Conservation (phyloP, 2,113 vertebrate genomes). For the human region DNA sequence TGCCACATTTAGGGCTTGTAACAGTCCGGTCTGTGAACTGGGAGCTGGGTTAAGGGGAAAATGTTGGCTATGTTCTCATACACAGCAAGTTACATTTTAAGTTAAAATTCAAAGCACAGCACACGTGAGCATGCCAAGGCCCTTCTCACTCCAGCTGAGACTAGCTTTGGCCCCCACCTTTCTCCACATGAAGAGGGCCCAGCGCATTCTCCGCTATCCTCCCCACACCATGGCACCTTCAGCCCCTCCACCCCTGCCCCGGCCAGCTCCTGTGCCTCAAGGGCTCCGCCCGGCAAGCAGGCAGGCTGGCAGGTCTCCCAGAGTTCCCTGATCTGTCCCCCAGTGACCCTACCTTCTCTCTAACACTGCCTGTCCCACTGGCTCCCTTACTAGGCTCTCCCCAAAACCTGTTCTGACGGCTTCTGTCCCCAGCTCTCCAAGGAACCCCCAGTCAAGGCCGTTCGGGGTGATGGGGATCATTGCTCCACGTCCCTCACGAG, state of each 20-base stretch:
- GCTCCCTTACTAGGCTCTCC: not conserved
- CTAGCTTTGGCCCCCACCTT: too few species aligned
- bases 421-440: not conserved
- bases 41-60: not conserved
- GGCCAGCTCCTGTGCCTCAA: too few species aligned
- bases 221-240: too few species aligned
- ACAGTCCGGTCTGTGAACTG: not conserved
- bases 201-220: too few species aligned
- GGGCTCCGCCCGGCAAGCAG: not conserved
- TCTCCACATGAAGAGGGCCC: too few species aligned
- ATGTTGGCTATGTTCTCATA: not conserved
- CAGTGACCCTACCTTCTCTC: not conserved
- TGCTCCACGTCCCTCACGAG: too few species aligned
- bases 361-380: not conserved
- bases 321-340: not conserved
- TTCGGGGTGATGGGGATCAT: not conserved
- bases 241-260: too few species aligned
- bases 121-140: too few species aligned
- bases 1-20: not conserved
- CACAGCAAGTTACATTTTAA: not conserved
- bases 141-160: too few species aligned
- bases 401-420: not conserved
- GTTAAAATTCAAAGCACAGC: not conserved
- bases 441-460: not conserved
- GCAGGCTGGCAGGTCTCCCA: not conserved